phyloP scores from a whole-genome alignment of 2,797 vertebrate species.

The Thaleichthys pacificus region DNA sequence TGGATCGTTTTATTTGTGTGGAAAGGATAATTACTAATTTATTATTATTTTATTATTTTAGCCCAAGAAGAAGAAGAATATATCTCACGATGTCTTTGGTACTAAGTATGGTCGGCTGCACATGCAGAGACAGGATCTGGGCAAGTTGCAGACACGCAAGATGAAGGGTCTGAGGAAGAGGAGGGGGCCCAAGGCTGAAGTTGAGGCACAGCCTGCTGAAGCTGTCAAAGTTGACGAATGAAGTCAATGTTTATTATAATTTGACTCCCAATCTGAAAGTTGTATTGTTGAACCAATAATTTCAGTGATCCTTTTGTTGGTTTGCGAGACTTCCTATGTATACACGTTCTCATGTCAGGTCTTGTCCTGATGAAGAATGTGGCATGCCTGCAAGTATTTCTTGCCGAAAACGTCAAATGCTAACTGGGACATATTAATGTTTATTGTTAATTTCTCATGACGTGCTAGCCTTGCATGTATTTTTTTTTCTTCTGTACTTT shows the following conservation, averaged over 20 bases:
- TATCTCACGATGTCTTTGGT: slow-evolving; percentile 90
- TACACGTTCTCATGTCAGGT: not conserved
- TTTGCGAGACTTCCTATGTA: not conserved
- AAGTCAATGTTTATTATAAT: not conserved
- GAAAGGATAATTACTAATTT: too few relatives aligned
- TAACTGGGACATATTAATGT: not conserved
- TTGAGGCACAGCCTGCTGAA: slow-evolving; percentile 64
- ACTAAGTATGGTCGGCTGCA: slow-evolving; percentile 90
- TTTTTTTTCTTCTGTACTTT: not conserved
- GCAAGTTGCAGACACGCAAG: slow-evolving; percentile 90
- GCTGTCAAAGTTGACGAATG: slow-evolving; percentile 64
- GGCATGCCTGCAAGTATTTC: not conserved
- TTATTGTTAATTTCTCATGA: too few relatives aligned
- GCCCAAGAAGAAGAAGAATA: slow-evolving; percentile 96
- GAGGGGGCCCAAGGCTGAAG: slow-evolving; percentile 57
- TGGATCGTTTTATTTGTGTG: too few relatives aligned
- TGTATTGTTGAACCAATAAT: not conserved
- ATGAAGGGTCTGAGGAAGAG: slow-evolving; percentile 94
- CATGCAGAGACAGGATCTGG: slow-evolving; percentile 95
- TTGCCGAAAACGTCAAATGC: not conserved
- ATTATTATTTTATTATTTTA: too few relatives aligned
- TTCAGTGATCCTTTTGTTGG: not conserved
- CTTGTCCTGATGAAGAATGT: not conserved
- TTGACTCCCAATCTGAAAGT: too few relatives aligned
- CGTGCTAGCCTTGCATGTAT: too few relatives aligned